Percentiles rank a stretch among this genome's conserved stretches.
Evolutionary conservation across 2,888 invertebrate genomes (phyloP).

Genomic region (Philereme transversata): DNA sequence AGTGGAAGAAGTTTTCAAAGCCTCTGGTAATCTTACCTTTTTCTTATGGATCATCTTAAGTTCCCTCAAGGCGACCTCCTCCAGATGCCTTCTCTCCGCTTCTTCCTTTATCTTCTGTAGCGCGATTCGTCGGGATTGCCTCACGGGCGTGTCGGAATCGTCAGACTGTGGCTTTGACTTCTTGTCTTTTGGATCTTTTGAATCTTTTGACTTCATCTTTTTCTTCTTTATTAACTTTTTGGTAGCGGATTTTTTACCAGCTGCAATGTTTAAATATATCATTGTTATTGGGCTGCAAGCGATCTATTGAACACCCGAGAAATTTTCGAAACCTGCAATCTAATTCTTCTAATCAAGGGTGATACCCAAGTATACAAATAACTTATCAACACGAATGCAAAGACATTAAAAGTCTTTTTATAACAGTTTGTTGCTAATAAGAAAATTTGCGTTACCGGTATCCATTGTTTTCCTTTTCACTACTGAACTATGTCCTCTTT

Average conservation of each 20-base stretch:
- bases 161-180: conserved; percentile 46
- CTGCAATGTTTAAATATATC: conserved; percentile 39
- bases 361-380: no score
- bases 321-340: no score
- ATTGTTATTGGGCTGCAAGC: no score
- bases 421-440: no score
- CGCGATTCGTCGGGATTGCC: conserved; percentile 93
- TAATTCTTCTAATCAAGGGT: no score
- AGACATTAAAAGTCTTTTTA: no score
- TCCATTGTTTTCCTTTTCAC: no score
- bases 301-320: no score
- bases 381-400: no score
- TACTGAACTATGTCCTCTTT: no score
- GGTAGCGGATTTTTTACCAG: conserved; percentile 64
- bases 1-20: no score
- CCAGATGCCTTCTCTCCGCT: conserved; percentile 89
- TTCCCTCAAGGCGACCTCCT: conserved; percentile 88
- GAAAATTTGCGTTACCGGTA: no score
- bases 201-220: conserved; percentile 40
- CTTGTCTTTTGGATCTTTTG: conserved; percentile 40
- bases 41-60: conserved; percentile 87
- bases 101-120: conserved; percentile 94
- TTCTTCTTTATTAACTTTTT: conserved; percentile 65
- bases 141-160: conserved; percentile 81
- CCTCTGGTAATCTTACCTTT: conserved; percentile 51